Evolutionary conservation across 1,140 invertebrate species (phyloP), one percentile per base, ranked within the genome.

Genomic region (Caenorhabditis briggsae): DNA sequence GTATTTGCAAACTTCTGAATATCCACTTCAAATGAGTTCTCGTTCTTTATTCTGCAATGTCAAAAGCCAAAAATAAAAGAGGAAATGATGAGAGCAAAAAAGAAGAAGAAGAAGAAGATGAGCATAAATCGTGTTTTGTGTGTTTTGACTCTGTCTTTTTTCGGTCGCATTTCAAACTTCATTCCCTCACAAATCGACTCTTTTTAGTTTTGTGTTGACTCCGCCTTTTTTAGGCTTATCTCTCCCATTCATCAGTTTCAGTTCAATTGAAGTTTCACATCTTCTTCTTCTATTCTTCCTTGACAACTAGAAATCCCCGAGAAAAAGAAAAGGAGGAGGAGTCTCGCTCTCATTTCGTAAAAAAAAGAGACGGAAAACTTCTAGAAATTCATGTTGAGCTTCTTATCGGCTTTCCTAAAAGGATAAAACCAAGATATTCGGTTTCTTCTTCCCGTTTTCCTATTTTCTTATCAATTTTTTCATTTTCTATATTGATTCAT

Each of bases 51-150:
- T n/a, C 16, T 18, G 11, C 56, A 20, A n/a, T 58, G 20, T 58
- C 56, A 58, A 58, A 58, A 64, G n/a, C 7, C 25, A 33, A 33
- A 9, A 8, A 33, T n/a, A 58, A 65, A 25, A 33, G 65, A 41
- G 65, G 65, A 74, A 74, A 46, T 48, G 65, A 74, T 74, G 65
- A 74, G 41, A 18, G 65, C 25, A n/a, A 59, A 20, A 59, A n/a
- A 12, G n/a, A 59, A 20, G 23, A 33, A 64, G 20, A 25, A 18
- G 18, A 6, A 58, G 20, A 58, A n/a, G 56, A 58, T 20, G 59
- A 64, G 59, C 59, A 64, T 23, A 64, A 64, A 64, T 64, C 59
- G 59, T 64, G 59, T 64, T 64, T 20, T 64, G 59, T 64, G 59
- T 48, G 33, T 33, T 33, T 33, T 3, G 33, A 33, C 46, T 74